Base-by-base conservation (phyloP, 2,113 vertebrate species). In the Lontra canadensis region DNA sequence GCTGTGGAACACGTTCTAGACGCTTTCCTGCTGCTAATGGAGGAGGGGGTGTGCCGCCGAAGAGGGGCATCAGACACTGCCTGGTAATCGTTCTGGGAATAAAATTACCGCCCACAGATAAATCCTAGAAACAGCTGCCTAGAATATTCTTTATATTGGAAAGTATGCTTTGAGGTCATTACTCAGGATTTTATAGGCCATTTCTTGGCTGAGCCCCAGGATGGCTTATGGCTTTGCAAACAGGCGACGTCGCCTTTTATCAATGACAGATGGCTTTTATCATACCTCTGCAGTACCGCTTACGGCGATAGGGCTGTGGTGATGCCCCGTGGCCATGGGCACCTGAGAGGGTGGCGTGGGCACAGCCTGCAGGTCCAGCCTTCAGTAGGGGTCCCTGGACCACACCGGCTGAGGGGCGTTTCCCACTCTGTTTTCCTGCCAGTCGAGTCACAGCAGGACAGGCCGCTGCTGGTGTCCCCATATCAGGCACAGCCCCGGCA, bases 191-290 rank as follows among this genome's bases (percentile, higher is more conserved):
- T 96, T 83, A 96, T 65, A 47, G 95, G 88, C 81, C n/a, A 9
- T 82, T 93, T 76, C 88, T 71, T 81, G 76, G 85, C 94, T 88
- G 57, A 95, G 90, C 49, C 88, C 93, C 88, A 82, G 88, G 65
- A 61, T 49, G 39, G 65, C 78, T 88, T 80, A 79, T 15, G 83
- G 83, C 84, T 96, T 36, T 91, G 44, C 65, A 57, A 61, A 93
- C 79, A 86, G 15, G 63, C 17, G 11, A 7, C 34, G 10, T 44
- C 0, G 0, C 18, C 29, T 71, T 96, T 97, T 84, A 94, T 39
- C 88, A 90, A 39, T n/a, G 84, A 90, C 96, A 97, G 94, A 78
- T 85, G 90, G 87, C 39, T 73, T 92, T 89, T 87, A 42, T 78
- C 80, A 81, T 52, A 94, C 84, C 84, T 97, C 63, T 65, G 67